Percentiles rank a stretch among this genome's conserved stretches.
Evolutionary conservation across 1,140 invertebrate species (phyloP).

Genomic region (Tetraneura akinire): DNA sequence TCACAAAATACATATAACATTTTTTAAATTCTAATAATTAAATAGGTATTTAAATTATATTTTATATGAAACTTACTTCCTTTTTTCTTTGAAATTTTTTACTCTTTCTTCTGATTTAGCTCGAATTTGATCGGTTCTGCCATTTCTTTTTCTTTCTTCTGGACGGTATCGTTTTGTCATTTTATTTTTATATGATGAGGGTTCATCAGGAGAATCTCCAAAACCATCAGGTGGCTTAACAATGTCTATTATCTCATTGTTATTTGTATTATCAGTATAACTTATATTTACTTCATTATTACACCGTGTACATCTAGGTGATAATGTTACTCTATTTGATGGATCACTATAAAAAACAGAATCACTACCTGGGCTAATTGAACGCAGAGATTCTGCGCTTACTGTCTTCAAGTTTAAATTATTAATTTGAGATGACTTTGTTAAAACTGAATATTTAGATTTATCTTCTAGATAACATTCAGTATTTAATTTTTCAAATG

Average conservation of each 20-base stretch:
- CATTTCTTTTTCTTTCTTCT: constrained; percentile 64
- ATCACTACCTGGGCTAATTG: constrained; percentile 82
- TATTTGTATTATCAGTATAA: neutral
- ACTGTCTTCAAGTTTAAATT: constrained; percentile 68
- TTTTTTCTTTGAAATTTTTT: constrained; percentile 66
- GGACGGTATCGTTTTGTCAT: constrained; percentile 78
- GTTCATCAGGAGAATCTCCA: constrained; percentile 72
- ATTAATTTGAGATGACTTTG: constrained; percentile 14
- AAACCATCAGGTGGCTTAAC: constrained; percentile 84
- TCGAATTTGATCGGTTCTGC: constrained; percentile 54
- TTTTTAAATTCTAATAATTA: neutral
- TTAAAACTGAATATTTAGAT: neutral
- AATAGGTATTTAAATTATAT: neutral
- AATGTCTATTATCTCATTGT: constrained; percentile 65
- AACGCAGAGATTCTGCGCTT: constrained; percentile 79
- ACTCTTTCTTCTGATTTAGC: constrained; percentile 75
- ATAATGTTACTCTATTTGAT: neutral
- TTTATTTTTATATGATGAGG: constrained; percentile 72
- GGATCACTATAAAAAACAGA: constrained; percentile 82
- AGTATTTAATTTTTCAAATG: neutral
- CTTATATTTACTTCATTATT: constrained; percentile 29
- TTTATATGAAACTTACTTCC: constrained; percentile 7
- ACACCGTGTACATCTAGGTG: constrained; percentile 19
- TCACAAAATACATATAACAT: constrained; percentile 15
- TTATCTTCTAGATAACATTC: neutral